Base-by-base conservation (phyloP, 2,113 vertebrate species). In the Phyllostomus discolor region DNA sequence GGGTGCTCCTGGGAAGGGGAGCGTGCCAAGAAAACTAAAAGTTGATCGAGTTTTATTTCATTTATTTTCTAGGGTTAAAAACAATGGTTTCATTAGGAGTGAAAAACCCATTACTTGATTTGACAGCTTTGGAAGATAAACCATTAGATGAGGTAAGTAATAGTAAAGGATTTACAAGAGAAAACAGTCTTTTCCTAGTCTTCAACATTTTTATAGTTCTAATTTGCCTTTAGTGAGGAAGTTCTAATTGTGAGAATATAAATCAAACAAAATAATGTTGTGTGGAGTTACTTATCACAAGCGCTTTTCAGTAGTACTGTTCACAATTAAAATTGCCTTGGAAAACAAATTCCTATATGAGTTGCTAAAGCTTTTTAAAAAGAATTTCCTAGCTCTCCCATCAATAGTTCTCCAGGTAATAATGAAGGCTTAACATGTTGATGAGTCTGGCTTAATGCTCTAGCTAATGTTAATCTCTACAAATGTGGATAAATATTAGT, bases 41-140 rank as follows among this genome's bases (percentile, higher is more conserved):
- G 26, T 62, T 91, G 50, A 66, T 86, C 52, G 64, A 35, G 33
- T 59, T 94, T 62, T 87, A n/a, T 95, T 88, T 95, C 64, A 59
- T 70, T 97, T 83, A 35, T 97, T 48, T 96, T 96, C 28, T 97
- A 99, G 99, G 99, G 24, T 99, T 99, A 97, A 99, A 99, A 98
- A 98, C 99, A 72, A 99, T 99, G 98, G 99, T 99, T 89, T 99
- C 98, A 96, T 99, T 99, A 98, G 99, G 99, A 97, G 99, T 99
- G 62, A 99, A 99, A 98, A 99, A 99, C 95, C 99, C 99, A 59
- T 98, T 99, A 91, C 98, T 99, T 88, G 99, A 99, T 98, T 98
- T 99, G 95, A 98, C 99, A 86, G 98, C 99, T 31, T 98, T 99
- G 95, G 99, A 99, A 96, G 99, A 99, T 98, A 99, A 99, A 98